Evolutionary conservation across 2,888 invertebrate species (phyloP), one percentile per base, ranked within the genome.

Genomic region (Oscheius sp.): DNA sequence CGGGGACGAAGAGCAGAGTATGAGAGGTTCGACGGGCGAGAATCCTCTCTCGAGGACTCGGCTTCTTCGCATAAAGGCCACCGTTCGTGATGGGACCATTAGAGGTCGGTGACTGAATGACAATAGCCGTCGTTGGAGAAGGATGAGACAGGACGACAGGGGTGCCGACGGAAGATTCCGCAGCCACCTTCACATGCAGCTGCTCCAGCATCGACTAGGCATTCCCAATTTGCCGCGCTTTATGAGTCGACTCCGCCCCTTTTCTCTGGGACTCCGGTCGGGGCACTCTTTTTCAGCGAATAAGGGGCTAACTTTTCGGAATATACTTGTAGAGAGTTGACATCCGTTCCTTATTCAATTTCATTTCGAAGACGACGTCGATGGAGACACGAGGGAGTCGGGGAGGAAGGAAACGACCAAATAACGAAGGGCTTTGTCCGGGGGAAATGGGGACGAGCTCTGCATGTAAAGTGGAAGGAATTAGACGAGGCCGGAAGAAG

Each of bases 1-100:
- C 78, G 0, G 84, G 84, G 9, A 84, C 83, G 68, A 72, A 82
- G 6, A 84, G 73, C 3, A 84, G 72, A 0, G 84, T 82, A 50
- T 83, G 80, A 9, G 80, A 79, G 22, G 77, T 82, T 12, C 83
- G 54, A 17, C 81, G 50, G 36, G 75, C 63, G 65, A 80, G 71
- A 22, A 73, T 72, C 28, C 78, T 59, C 41, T 72, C 70, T 28
- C 75, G 51, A 1, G 80, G 80, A 70, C 77, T 77, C 2, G 77
- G 74, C 56, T 78, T 78, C 71, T 71, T 75, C 41, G 67, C 65
- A 61, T 73, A 72, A 49, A 70, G 62, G 56, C 71, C 74, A 32
- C 56, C 44, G 28, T 69, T 51, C 45, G 22, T 5, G 38, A 24
- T 12, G 47, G 47, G 47, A 30, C 50, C 50, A 50, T 50, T 50